Evolutionary conservation across 2,797 vertebrate species (phyloP).

Genomic region (Masticophis lateralis): DNA sequence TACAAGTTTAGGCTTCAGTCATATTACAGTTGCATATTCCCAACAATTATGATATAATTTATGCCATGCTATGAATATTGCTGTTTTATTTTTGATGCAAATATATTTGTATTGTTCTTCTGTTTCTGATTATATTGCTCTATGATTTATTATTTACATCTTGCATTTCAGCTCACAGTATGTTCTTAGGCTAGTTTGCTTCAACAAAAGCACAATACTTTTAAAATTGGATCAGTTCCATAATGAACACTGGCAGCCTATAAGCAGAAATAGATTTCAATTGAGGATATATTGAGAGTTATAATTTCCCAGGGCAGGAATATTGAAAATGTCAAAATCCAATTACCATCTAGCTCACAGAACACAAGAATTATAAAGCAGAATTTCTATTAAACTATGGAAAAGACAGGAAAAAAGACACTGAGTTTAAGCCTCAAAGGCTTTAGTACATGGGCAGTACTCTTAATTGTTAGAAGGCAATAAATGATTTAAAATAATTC

Average conservation of each 20-base stretch:
- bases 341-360: not conserved
- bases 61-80: not conserved
- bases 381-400: not conserved
- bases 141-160: not conserved
- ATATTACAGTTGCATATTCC: not conserved
- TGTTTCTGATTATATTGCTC: not conserved
- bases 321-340: not conserved
- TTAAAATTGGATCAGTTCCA: not conserved
- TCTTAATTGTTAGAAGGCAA: not conserved
- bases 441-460: not conserved
- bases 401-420: not conserved
- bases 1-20: not conserved
- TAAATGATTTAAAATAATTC: not conserved
- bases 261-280: not conserved
- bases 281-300: not conserved
- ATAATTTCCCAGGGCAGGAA: not conserved
- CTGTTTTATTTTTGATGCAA: constrained; percentile 23
- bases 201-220: not conserved
- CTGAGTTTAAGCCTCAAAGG: not conserved
- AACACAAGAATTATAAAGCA: not conserved
- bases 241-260: not conserved
- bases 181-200: not conserved
- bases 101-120: not conserved
- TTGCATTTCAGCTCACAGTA: not conserved
- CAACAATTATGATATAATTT: not conserved